Evolutionary conservation across 2,797 vertebrate genomes (phyloP).

Genomic region (Notamacropus eugenii): DNA sequence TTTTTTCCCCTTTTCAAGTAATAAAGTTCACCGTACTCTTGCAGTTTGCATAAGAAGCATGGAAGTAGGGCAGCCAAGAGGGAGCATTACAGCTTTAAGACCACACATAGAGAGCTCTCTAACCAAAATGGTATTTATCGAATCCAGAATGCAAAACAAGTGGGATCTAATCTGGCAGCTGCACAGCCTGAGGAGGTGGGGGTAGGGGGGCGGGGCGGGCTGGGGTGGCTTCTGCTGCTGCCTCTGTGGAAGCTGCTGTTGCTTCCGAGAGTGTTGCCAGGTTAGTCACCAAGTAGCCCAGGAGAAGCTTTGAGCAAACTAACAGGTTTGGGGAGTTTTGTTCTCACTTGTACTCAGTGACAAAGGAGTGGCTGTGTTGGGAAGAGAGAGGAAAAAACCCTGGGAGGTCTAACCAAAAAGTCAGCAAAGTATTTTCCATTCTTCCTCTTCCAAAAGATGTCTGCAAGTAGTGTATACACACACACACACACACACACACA

Average conservation of each 20-base stretch:
- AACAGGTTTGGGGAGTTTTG: slow-evolving; percentile 24
- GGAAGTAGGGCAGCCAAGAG: neutral
- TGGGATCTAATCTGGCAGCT: neutral
- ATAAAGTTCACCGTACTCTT: neutral
- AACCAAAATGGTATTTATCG: slow-evolving; percentile 35
- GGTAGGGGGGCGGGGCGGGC: neutral
- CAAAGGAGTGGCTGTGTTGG: slow-evolving; percentile 45
- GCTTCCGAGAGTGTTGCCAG: neutral
- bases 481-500: too few species aligned
- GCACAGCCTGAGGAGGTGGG: neutral
- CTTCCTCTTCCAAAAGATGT: slow-evolving; percentile 46
- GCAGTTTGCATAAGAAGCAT: slow-evolving; percentile 26
- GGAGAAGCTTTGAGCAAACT: neutral
- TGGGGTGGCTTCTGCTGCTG: neutral
- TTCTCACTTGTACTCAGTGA: slow-evolving; percentile 8
- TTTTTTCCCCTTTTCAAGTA: neutral
- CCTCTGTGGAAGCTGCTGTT: neutral
- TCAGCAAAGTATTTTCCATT: slow-evolving; percentile 37
- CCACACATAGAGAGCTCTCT: slow-evolving; percentile 63
- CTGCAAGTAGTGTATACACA: neutral
- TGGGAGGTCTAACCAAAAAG: slow-evolving; percentile 51
- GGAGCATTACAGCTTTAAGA: slow-evolving; percentile 48
- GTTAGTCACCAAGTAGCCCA: accelerated
- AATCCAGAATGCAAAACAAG: slow-evolving; percentile 25
- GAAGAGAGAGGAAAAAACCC: slow-evolving; percentile 30